Percentiles rank a stretch among this genome's conserved stretches.
Conservation (phyloP, 2,797 vertebrate genomes). For the Botia almorhae region DNA sequence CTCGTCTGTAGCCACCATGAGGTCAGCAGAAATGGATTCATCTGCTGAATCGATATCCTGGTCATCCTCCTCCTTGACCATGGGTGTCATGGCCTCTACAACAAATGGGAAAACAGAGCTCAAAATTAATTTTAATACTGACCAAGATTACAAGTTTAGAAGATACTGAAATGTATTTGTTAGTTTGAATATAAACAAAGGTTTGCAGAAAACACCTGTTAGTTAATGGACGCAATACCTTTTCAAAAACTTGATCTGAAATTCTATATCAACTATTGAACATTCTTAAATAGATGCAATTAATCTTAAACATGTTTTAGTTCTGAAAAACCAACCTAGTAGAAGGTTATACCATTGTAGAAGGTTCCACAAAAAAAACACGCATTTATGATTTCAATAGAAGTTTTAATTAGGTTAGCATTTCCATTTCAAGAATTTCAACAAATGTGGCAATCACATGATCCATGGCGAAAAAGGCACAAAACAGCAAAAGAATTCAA, state of each 20-base stretch:
- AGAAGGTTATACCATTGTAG: not conserved
- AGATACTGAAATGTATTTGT: not conserved
- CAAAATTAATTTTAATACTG: not conserved
- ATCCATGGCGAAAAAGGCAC: constrained; percentile 2
- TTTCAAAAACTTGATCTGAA: not conserved
- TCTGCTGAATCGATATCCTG: constrained; percentile 95
- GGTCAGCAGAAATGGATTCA: constrained; percentile 89
- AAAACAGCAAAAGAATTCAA: constrained; percentile 62
- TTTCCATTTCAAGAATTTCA: constrained; percentile 21
- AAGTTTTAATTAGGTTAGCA: constrained; percentile 28
- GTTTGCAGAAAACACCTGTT: not conserved
- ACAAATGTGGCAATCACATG: constrained; percentile 16
- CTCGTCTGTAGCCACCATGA: constrained; percentile 86
- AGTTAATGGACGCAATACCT: not conserved
- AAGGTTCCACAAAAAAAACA: constrained; percentile 31
- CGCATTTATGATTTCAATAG: constrained; percentile 14
- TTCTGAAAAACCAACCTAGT: not conserved
- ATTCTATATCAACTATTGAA: not conserved
- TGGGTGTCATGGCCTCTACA: constrained; percentile 86
- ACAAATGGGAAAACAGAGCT: constrained; percentile 68
- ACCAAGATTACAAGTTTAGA: not conserved
- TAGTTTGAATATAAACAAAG: not conserved
- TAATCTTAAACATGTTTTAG: too few species aligned
- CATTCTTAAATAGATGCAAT: not conserved
- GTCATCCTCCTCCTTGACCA: constrained; percentile 90